phyloP scores from a whole-genome alignment of 2,888 invertebrate species.

The Cyaniris semiargus region DNA sequence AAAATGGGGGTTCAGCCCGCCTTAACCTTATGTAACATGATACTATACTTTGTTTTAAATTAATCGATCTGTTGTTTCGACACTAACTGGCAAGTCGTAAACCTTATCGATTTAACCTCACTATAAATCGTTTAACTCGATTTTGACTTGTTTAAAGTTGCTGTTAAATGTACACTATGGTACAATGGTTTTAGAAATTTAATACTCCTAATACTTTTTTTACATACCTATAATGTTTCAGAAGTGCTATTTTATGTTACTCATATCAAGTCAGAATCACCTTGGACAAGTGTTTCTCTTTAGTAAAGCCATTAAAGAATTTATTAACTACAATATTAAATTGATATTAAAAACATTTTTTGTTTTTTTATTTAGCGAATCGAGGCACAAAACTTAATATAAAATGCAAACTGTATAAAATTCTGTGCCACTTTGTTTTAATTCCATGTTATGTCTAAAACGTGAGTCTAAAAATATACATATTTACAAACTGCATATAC shows the following conservation, averaged over 20 bases:
- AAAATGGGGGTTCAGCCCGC: too few species aligned
- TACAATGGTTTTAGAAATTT: background rate
- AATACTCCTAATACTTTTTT: background rate
- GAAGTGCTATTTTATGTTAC: too few species aligned
- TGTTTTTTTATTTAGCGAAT: too few species aligned
- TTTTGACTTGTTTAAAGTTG: slow-evolving; percentile 1
- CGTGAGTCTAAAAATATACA: background rate
- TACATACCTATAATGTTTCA: too few species aligned
- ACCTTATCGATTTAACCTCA: slow-evolving; percentile 19
- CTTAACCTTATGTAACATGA: background rate
- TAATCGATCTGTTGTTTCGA: background rate
- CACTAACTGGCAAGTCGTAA: slow-evolving; percentile 7
- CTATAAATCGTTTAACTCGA: slow-evolving; percentile 12
- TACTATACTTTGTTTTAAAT: background rate
- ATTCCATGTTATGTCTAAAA: background rate
- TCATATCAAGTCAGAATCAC: too few species aligned
- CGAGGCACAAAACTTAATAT: too few species aligned
- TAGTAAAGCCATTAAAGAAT: too few species aligned
- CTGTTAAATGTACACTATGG: background rate
- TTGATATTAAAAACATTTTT: too few species aligned
- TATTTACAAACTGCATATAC: background rate
- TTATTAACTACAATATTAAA: too few species aligned
- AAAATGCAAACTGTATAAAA: too few species aligned
- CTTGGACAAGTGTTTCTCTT: too few species aligned
- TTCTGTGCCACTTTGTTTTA: too few species aligned